These are phyloP conservation scores for Erebia ligea DNA, from an alignment of 2,888 invertebrate species.

Conservation along the genomic window DNA sequence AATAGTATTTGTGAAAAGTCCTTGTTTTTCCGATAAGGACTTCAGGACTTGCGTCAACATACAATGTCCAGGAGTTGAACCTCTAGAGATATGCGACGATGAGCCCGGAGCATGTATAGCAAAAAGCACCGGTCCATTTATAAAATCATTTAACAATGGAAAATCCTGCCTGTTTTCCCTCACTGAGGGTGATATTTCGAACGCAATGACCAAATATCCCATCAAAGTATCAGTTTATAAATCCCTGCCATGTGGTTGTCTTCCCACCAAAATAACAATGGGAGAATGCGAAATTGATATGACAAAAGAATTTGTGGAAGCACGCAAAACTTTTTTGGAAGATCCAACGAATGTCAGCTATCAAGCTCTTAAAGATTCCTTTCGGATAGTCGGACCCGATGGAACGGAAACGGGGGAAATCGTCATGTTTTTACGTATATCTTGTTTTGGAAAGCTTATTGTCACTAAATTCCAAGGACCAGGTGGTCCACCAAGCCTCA, in stretches of 20 bases:
- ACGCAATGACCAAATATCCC: slow-evolving; percentile 81
- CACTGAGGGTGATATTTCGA: slow-evolving; percentile 77
- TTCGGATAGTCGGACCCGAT: slow-evolving; percentile 77
- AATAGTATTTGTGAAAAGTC: slow-evolving; percentile 66
- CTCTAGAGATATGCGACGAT: slow-evolving; percentile 85
- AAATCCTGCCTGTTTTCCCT: slow-evolving; percentile 88
- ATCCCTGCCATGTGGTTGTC: slow-evolving; percentile 83
- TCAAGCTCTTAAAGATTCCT: slow-evolving; percentile 85
- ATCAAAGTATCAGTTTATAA: slow-evolving; percentile 83
- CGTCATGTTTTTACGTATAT: slow-evolving; percentile 84
- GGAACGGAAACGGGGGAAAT: slow-evolving; percentile 82
- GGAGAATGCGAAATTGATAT: slow-evolving; percentile 84
- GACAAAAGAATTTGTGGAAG: slow-evolving; percentile 83
- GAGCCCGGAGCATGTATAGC: slow-evolving; percentile 71
- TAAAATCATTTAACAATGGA: slow-evolving; percentile 83
- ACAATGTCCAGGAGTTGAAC: slow-evolving; percentile 82
- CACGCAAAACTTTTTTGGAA: slow-evolving; percentile 74
- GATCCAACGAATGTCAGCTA: slow-evolving; percentile 77
- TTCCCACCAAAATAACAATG: slow-evolving; percentile 85
- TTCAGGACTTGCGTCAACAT: slow-evolving; percentile 85
- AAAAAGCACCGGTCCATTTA: slow-evolving; percentile 66
- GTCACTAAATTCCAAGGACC: slow-evolving; percentile 85
- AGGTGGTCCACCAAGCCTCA: slow-evolving; percentile 57
- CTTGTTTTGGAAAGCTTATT: slow-evolving; percentile 86
- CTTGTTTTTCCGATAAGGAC: slow-evolving; percentile 72